These are phyloP conservation scores for Solenopsis invicta DNA, from an alignment of 1,140 invertebrate genomes.

Conservation along the genomic window DNA sequence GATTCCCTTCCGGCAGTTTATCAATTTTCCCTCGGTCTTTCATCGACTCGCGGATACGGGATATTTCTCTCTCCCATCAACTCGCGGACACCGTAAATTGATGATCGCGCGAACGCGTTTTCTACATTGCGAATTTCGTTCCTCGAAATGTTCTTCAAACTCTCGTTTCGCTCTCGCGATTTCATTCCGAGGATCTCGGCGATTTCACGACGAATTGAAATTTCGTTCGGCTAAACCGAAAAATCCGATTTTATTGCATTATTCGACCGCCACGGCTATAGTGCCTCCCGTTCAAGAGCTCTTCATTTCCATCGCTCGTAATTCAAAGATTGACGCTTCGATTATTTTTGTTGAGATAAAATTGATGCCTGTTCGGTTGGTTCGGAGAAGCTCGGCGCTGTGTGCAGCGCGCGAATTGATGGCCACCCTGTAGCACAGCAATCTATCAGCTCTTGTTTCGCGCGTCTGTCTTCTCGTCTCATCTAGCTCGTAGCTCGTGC, in stretches of 20 bases:
- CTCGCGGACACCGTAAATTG: background rate
- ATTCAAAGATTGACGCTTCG: slow-evolving; percentile 25
- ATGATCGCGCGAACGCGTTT: background rate
- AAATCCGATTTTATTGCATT: slow-evolving; percentile 31
- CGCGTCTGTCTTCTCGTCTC: slow-evolving; percentile 41
- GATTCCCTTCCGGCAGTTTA: slow-evolving; percentile 57
- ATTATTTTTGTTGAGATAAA: slow-evolving; percentile 36
- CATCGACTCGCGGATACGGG: background rate
- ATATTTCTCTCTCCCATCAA: background rate
- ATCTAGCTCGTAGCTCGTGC: slow-evolving; percentile 40
- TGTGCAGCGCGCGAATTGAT: slow-evolving; percentile 39
- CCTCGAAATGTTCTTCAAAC: background rate
- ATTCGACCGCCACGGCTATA: background rate
- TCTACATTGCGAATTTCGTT: background rate
- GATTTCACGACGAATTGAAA: background rate
- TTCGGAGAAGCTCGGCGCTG: background rate
- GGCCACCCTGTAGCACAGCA: slow-evolving; percentile 34
- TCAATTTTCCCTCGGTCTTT: slow-evolving; percentile 52
- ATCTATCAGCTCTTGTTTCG: slow-evolving; percentile 54
- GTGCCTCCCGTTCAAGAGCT: background rate
- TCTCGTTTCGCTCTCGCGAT: background rate
- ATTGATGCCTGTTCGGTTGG: slow-evolving; percentile 7
- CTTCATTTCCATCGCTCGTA: slow-evolving; percentile 36
- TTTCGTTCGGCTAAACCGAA: background rate
- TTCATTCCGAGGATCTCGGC: background rate